A percentile compares a stretch with the other conserved stretches of the same genome.
Evolutionary conservation across 2,113 vertebrate species (phyloP).

Genomic region (Campylomormyrus numenius): DNA sequence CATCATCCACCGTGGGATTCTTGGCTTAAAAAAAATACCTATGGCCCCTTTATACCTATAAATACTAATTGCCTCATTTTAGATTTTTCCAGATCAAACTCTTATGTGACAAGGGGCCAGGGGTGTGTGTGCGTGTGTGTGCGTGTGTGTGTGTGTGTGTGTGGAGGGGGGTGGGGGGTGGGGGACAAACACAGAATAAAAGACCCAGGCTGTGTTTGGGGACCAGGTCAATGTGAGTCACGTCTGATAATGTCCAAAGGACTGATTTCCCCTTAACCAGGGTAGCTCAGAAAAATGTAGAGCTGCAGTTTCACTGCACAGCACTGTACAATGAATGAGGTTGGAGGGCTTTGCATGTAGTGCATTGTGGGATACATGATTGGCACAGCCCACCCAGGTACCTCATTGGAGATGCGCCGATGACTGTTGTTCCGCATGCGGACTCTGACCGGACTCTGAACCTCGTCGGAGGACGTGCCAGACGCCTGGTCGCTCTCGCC

Average conservation of each 20-base stretch:
- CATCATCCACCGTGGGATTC: not conserved
- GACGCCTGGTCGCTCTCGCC: slow-evolving; percentile 23
- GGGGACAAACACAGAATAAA: not conserved
- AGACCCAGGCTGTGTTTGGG: not conserved
- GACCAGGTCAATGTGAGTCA: not conserved
- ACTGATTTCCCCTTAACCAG: not conserved
- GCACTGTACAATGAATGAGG: not conserved
- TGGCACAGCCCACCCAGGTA: not conserved
- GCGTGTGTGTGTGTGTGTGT: no score
- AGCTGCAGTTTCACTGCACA: not conserved
- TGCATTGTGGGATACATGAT: not conserved
- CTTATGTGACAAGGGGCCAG: not conserved
- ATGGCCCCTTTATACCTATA: no score
- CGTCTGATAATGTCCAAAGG: not conserved
- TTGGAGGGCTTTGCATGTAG: not conserved
- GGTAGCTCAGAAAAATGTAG: not conserved
- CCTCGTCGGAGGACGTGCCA: slow-evolving; percentile 22
- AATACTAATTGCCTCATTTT: not conserved
- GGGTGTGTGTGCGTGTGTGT: no score
- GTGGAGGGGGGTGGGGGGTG: no score
- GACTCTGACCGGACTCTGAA: slow-evolving; percentile 22
- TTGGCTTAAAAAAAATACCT: not conserved
- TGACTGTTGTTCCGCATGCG: slow-evolving; percentile 24
- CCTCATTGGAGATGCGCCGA: slow-evolving; percentile 25
- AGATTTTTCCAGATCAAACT: not conserved